Conservation (phyloP, 1,140 invertebrate species). For the Spodoptera frugiperda region DNA sequence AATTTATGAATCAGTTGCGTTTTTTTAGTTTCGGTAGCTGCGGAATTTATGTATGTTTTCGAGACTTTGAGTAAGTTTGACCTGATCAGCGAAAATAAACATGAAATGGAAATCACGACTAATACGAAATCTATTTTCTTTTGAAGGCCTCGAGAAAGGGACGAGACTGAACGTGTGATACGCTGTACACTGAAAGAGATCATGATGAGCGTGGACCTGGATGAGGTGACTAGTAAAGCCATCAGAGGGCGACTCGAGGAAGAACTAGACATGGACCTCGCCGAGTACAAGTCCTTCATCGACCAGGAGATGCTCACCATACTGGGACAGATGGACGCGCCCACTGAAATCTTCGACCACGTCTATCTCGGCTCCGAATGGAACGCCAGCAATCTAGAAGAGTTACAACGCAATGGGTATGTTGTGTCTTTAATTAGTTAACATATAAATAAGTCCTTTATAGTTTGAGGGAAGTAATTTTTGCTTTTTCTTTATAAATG, state of each 20-base stretch:
- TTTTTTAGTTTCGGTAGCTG: too few relatives aligned
- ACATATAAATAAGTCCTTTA: too few relatives aligned
- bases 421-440: constrained; percentile 46
- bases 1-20: background rate
- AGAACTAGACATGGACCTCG: constrained; percentile 95
- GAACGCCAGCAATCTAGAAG: constrained; percentile 99
- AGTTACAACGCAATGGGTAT: constrained; percentile 97
- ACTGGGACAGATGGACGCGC: constrained; percentile 98
- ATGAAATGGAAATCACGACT: background rate
- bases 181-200: constrained; percentile 96
- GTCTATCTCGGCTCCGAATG: constrained; percentile 99
- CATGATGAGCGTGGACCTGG: constrained; percentile 98
- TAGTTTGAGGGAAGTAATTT: constrained; percentile 14
- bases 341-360: constrained; percentile 98
- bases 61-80: too few relatives aligned
- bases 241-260: constrained; percentile 96
- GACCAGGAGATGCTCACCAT: constrained; percentile 99
- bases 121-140: background rate
- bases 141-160: constrained; percentile 92
- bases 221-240: constrained; percentile 98
- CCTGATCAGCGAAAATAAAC: too few relatives aligned
- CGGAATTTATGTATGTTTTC: too few relatives aligned
- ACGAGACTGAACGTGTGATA: constrained; percentile 95
- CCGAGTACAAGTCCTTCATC: constrained; percentile 97
- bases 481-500: too few relatives aligned